These are phyloP conservation scores for Notodonta dromedarius DNA, from an alignment of 2,888 invertebrate species.

Conservation along the genomic window DNA sequence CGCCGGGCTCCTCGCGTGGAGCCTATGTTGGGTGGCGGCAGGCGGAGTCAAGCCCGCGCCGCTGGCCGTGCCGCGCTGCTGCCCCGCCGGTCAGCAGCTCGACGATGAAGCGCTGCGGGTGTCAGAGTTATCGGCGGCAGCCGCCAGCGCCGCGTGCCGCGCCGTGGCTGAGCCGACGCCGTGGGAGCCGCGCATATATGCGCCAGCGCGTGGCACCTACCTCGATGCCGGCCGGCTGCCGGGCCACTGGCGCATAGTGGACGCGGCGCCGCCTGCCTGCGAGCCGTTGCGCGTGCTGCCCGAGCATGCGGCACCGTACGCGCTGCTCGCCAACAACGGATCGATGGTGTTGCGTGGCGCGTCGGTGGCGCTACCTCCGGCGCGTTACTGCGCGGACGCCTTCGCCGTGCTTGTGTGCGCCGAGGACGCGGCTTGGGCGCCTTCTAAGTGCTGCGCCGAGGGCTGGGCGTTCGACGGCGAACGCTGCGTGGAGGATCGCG, in stretches of 20 bases:
- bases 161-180: constrained; percentile 58
- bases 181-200: constrained; percentile 86
- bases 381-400: constrained; percentile 88
- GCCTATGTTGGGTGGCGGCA: constrained; percentile 44
- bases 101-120: constrained; percentile 49
- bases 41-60: constrained; percentile 46
- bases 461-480: constrained; percentile 85
- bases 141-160: constrained; percentile 76
- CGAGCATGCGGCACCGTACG: constrained; percentile 73
- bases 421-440: constrained; percentile 64
- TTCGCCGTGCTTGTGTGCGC: constrained; percentile 86
- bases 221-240: constrained; percentile 73
- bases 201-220: constrained; percentile 70
- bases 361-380: constrained; percentile 73
- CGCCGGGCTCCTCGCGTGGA: constrained; percentile 27
- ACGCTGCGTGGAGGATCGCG: constrained; percentile 70
- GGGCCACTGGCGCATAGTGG: constrained; percentile 73
- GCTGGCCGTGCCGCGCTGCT: constrained; percentile 56
- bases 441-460: constrained; percentile 89
- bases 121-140: constrained; percentile 56
- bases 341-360: constrained; percentile 82
- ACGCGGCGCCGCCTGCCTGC: constrained; percentile 66
- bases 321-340: constrained; percentile 87
- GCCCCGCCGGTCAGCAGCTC: constrained; percentile 47
- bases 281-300: constrained; percentile 60